phyloP scores from a whole-genome alignment of 2,113 vertebrate species.

The Polypterus bichir region DNA sequence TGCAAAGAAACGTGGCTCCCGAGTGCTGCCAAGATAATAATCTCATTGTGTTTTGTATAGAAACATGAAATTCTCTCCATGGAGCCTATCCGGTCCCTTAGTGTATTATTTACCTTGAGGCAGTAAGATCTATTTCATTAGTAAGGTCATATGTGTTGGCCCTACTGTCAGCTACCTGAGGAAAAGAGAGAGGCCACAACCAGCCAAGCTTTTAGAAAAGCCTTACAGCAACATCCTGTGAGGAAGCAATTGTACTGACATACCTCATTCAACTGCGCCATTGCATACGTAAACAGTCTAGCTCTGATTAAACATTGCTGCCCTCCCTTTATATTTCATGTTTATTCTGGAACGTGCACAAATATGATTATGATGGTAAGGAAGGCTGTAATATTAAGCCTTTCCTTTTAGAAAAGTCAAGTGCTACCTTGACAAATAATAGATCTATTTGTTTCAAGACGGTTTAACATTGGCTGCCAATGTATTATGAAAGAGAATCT shows the following conservation, averaged over 20 bases:
- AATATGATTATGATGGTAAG: conserved; percentile 2
- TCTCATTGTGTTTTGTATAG: conserved; percentile 1
- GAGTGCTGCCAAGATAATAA: neutral
- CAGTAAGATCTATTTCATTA: conserved; percentile 1
- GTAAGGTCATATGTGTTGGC: neutral
- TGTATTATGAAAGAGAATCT: no score
- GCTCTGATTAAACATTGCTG: neutral
- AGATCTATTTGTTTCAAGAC: neutral
- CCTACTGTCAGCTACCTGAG: neutral
- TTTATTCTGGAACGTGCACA: neutral
- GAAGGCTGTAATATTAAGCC: neutral
- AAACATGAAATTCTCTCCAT: neutral
- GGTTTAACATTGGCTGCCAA: neutral
- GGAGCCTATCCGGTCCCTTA: neutral
- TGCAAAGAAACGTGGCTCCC: neutral
- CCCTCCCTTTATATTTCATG: neutral
- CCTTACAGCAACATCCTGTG: conserved; percentile 2
- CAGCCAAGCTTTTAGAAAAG: neutral
- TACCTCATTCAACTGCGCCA: neutral
- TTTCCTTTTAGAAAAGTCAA: neutral
- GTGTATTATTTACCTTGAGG: neutral
- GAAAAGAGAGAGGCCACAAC: neutral
- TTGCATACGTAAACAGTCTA: neutral
- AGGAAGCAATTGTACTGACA: neutral
- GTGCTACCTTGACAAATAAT: conserved; percentile 1